Evolutionary conservation across 1,140 invertebrate genomes (phyloP).

Genomic region (Vollenhovia emeryi): DNA sequence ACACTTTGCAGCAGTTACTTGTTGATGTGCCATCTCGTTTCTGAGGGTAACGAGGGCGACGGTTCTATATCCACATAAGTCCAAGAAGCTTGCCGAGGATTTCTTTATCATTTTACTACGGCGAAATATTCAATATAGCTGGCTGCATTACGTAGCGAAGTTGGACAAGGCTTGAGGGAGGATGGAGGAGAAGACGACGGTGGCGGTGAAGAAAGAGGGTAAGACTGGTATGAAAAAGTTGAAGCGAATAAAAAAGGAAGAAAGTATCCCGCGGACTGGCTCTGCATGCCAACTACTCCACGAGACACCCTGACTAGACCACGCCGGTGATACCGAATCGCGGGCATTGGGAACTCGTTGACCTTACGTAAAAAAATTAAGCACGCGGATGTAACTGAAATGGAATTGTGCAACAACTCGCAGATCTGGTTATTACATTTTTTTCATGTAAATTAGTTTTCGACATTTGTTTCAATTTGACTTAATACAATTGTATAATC

Average conservation of each 20-base stretch:
- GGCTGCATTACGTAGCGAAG: constrained; percentile 65
- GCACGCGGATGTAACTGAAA: neutral
- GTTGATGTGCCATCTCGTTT: neutral
- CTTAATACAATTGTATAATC: neutral
- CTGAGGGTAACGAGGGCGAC: neutral
- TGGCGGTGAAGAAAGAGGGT: neutral
- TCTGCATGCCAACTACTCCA: constrained; percentile 64
- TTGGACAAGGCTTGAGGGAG: constrained; percentile 27
- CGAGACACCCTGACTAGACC: neutral
- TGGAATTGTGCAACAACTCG: neutral
- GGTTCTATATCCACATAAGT: constrained; percentile 40
- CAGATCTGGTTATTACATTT: neutral
- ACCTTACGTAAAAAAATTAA: neutral
- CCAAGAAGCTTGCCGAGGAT: constrained; percentile 61
- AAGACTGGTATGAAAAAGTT: constrained; percentile 37
- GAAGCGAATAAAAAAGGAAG: constrained; percentile 24
- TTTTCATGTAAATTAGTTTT: neutral
- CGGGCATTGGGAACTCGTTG: neutral
- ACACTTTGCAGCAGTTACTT: neutral
- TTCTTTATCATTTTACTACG: constrained; percentile 69
- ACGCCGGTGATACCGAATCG: constrained; percentile 21
- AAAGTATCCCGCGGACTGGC: constrained; percentile 41
- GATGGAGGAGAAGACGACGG: neutral
- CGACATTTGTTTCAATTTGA: neutral
- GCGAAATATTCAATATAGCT: constrained; percentile 68